Base-by-base conservation (phyloP, 1,140 invertebrate genomes). In the Pteromalus puparum region DNA sequence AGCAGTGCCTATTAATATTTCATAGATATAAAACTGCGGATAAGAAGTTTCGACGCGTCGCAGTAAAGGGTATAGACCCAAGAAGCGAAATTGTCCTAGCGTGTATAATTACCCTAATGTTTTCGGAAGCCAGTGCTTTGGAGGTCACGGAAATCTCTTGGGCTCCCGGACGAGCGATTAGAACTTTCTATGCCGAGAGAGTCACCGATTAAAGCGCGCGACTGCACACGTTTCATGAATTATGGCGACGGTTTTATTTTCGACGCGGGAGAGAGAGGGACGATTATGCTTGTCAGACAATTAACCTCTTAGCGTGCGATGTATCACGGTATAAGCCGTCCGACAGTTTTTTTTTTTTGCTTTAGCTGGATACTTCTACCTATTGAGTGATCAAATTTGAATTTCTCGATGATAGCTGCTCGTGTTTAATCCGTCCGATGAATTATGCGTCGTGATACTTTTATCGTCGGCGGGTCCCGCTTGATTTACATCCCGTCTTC, bases 391-490 rank as follows among this genome's bases (percentile, higher is more conserved):
- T 26, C 21, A n/a, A 70, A 30, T 30, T 70, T 61, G 21, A 21
- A 61, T 61, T 70, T 70, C 26, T 70, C 12, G 67, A 70, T 26
- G 67, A 70, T 28, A 12, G 67, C 67, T 28, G 67, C 67, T 28
- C 67, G 26, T 13, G 26, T 70, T 70, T 28, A 70, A 70, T 70
- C 28, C 28, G 26, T 61, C 53, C 15, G 24, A 0, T 70, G 67
- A 70, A 30, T 70, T 70, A 70, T 70, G 67, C 1, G 13, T 28
- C 67, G 67, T n/a, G 26, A 70, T 70, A 70, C 67, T 61, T 61
- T 21, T 61, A 61, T 61, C 53, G 53, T 61, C 18, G 21, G 4
- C 53, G 53, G 6, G 18, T 61, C 53, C 6, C 53, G 53, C 1
- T 61, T 61, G 53, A 61, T 61, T 61, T 61, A 61, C 46, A 1